Conservation (phyloP, 2,888 invertebrate genomes). For the Ochropleura plecta region DNA sequence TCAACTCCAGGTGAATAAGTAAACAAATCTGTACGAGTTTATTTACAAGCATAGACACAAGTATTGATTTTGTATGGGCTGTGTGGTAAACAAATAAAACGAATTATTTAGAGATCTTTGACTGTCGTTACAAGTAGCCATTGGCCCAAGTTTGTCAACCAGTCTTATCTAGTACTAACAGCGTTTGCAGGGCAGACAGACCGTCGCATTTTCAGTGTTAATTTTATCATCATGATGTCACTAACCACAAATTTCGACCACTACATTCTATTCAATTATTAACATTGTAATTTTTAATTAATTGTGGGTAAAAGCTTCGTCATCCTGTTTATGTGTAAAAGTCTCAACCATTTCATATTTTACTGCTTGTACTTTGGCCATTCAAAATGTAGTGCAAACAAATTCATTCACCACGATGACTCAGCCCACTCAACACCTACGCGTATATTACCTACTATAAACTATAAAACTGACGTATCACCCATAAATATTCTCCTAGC, state of each 20-base stretch:
- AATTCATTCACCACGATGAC: constrained; percentile 38
- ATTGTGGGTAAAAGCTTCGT: neutral
- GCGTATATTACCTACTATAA: constrained; percentile 6
- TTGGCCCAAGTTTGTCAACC: no score
- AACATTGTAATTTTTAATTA: neutral
- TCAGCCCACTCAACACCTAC: constrained; percentile 14
- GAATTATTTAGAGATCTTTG: no score
- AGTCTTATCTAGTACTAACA: no score
- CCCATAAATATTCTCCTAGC: constrained; percentile 36
- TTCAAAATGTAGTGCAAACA: neutral
- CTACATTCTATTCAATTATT: neutral
- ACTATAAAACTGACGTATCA: constrained; percentile 20
- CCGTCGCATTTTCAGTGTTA: no score
- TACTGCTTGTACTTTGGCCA: neutral
- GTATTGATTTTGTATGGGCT: constrained; percentile 45
- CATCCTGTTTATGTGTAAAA: neutral
- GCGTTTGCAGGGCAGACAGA: no score
- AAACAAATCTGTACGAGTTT: constrained; percentile 59
- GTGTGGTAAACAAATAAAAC: constrained; percentile 3
- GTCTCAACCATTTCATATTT: neutral
- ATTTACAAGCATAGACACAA: constrained; percentile 54
- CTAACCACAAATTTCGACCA: neutral
- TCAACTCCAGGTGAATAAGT: constrained; percentile 58
- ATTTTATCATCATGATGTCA: neutral
- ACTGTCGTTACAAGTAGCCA: no score